Evolutionary conservation across 2,797 vertebrate genomes (phyloP).

Genomic region (Sphenopsis melanotis): DNA sequence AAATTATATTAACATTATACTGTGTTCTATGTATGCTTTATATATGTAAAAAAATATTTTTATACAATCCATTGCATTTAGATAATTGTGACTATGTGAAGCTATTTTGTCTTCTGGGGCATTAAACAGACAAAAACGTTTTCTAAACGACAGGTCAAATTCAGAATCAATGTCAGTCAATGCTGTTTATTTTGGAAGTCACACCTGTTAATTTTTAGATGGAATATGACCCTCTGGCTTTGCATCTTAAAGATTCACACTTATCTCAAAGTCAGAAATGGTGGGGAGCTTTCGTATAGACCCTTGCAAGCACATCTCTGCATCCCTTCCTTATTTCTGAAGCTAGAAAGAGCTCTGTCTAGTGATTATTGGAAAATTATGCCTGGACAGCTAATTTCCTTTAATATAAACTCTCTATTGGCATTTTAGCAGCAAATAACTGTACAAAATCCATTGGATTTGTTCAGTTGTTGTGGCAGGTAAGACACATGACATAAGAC

Average conservation of each 20-base stretch:
- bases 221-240: neutral
- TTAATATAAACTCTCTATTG: neutral
- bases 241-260: neutral
- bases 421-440: neutral
- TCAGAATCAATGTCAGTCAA: neutral
- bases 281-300: neutral
- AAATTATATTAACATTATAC: neutral
- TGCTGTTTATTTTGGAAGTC: neutral
- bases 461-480: neutral
- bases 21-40: neutral
- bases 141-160: neutral
- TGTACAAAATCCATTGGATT: neutral
- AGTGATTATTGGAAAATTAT: neutral
- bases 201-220: neutral
- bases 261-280: neutral
- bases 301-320: neutral
- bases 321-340: neutral
- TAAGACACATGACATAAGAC: neutral
- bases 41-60: neutral
- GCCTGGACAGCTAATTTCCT: neutral
- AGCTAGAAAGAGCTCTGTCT: neutral
- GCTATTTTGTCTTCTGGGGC: neutral
- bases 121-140: neutral
- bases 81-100: neutral
- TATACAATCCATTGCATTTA: neutral